Evolutionary conservation across 2,888 invertebrate genomes (phyloP).

Genomic region (Asteroscopus sphinx): DNA sequence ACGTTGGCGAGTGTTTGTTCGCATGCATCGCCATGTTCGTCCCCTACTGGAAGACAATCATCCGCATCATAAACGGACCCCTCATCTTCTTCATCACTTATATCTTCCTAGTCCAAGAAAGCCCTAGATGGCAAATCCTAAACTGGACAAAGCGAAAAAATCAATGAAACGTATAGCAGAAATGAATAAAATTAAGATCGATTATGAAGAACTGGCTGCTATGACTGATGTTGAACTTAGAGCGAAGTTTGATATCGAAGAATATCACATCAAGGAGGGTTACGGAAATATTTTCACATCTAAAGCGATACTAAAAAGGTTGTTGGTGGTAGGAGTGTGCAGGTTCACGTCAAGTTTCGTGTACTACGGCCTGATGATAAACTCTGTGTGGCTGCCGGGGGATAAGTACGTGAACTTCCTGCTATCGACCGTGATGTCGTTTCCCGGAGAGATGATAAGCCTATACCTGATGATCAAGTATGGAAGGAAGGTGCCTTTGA

Average conservation of each 20-base stretch:
- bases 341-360: conserved; percentile 78
- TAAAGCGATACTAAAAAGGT: conserved; percentile 71
- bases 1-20: conserved; percentile 76
- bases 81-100: conserved; percentile 70
- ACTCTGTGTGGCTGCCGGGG: conserved; percentile 80
- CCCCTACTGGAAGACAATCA: conserved; percentile 77
- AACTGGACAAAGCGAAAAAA: conserved; percentile 71
- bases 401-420: conserved; percentile 80
- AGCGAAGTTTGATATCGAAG: conserved; percentile 71
- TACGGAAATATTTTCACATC: conserved; percentile 69
- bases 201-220: conserved; percentile 66
- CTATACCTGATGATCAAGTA: conserved; percentile 78
- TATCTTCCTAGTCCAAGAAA: conserved; percentile 73
- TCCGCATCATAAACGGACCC: conserved; percentile 76
- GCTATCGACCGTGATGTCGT: conserved; percentile 78
- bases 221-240: conserved; percentile 68
- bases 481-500: conserved; percentile 76
- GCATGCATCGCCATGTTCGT: conserved; percentile 77
- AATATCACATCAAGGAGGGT: conserved; percentile 69
- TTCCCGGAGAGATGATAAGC: conserved; percentile 78
- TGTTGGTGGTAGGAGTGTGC: conserved; percentile 66
- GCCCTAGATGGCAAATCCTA: conserved; percentile 82
- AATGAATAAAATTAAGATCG: conserved; percentile 72
- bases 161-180: conserved; percentile 68
- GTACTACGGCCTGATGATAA: conserved; percentile 80